Base-by-base conservation (phyloP, 2,888 invertebrate genomes). In the Holacanthella duospinosa region DNA sequence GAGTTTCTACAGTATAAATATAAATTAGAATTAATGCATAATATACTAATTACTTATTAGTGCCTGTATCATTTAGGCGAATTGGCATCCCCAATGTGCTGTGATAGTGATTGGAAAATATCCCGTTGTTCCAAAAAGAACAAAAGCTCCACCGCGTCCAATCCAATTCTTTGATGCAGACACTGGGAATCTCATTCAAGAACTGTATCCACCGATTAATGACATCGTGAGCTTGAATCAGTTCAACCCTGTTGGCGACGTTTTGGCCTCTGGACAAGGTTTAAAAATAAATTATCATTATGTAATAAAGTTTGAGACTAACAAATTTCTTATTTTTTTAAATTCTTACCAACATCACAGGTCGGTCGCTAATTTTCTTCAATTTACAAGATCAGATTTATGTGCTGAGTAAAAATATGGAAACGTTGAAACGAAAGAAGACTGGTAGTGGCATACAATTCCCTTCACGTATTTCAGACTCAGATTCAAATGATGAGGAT, bases 81-180 rank as follows among this genome's bases (percentile, higher is more conserved):
- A 65, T 26, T 72, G 72, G 72, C 71, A 72, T 68, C 70, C 72
- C 2, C 44, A 71, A 9, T 29, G 60, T 28, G 70, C 69, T 36
- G 54, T 65, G 2, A 68, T 72, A 56, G 68, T 71, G 1, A 66
- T 70, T 56, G 72, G 72, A 1, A 55, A 63, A 2, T 72, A 71
- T 63, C 72, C 66, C 12, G 26, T 29, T 1, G 59, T 29, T 12
- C 9, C 28, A 27, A 12, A 25, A 26, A 21, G 29, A 55, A 43
- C 29, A 26, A 55, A 55, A 29, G 53, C 58, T 1, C 61, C 60
- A 26, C 25, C 43, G 0, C 43, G 60, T 1, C 48, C 67, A 3
- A 64, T 72, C 9, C 66, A 72, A 48, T 68, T 72, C 26, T 68
- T 66, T 64, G 68, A 70, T 64, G 67, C 68, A 1, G 65, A 68